Base-by-base conservation (phyloP, 2,113 vertebrate species). In the Lates calcarifer region DNA sequence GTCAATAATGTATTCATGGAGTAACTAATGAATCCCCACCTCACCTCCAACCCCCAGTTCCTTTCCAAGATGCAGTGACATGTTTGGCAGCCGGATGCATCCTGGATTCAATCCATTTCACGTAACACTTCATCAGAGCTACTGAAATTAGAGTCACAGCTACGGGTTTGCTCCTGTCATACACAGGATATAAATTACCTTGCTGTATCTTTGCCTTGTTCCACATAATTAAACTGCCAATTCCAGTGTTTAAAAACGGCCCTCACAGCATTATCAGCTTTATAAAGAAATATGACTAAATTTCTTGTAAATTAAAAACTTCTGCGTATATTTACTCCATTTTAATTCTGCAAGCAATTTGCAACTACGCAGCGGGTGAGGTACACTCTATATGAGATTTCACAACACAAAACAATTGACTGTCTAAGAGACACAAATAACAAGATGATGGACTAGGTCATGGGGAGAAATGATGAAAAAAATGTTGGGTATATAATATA, bases 161-260 rank as follows among this genome's bases (percentile, higher is more conserved):
- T 55, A 28, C 11, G 24, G 10, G 41, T 68, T 74, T n/a, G 6
- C 61, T 77, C 37, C 81, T 67, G 39, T 64, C 28, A 18, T 71
- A 83, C 74, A 53, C 62, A 49, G 66, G 74, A 84, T 84, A 76
- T 83, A 90, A 74, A 89, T 91, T 62, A 61, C 84, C 60, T 53
- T 0, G 3, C 73, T 51, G 57, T 75, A 57, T 85, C 64, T 82
- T 78, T 61, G 53, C 64, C 83, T 84, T 81, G 81, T 84, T 86
- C 71, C 66, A 73, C 69, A 68, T 87, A 89, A 93, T 91, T 88
- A 87, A 89, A 86, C 77, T 84, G 80, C 35, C 87, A 90, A 60
- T 66, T 33, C 47, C 37, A 49, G n/a, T 10, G 60, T 31, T 33
- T 33, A 83, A 79, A 74, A 68, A 45, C 5, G 10, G 12, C 75